Percentiles rank a stretch among this genome's conserved stretches.
These are phyloP conservation scores for Spea bombifrons DNA, from an alignment of 2,113 vertebrate species.

Conservation along the genomic window DNA sequence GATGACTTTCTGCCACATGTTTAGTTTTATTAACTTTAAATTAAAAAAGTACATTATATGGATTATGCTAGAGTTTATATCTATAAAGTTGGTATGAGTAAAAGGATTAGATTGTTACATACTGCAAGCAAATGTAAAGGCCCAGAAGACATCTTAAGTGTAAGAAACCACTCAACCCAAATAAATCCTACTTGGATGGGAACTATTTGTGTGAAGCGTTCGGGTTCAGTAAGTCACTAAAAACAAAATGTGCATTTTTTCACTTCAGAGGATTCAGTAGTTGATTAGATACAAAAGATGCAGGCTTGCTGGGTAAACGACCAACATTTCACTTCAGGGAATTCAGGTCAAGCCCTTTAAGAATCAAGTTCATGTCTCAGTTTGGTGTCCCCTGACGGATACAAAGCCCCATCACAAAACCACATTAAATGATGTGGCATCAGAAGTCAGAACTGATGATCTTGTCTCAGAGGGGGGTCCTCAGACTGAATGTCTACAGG, in stretches of 20 bases:
- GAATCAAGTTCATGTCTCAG: conserved; percentile 63
- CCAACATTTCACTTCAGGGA: conserved; percentile 66
- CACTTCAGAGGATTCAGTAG: conserved; percentile 74
- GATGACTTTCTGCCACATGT: too few relatives aligned
- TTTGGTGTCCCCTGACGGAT: conserved; percentile 58
- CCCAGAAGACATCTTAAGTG: conserved; percentile 69
- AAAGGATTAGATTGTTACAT: neutral
- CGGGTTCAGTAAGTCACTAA: conserved; percentile 66
- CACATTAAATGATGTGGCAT: conserved; percentile 65
- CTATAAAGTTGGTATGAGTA: neutral
- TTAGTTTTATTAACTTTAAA: too few relatives aligned
- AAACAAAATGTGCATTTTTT: conserved; percentile 73
- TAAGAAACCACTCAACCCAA: conserved; percentile 76
- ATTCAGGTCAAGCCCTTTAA: conserved; percentile 63
- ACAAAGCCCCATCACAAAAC: conserved; percentile 66
- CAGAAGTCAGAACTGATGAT: conserved; percentile 45
- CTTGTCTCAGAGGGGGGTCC: conserved; percentile 42
- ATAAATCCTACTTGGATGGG: conserved; percentile 59
- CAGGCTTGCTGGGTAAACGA: conserved; percentile 61
- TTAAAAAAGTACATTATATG: too few relatives aligned
- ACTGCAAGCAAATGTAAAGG: conserved; percentile 34
- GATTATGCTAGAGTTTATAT: neutral
- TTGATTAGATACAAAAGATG: conserved; percentile 69
- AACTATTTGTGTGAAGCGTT: conserved; percentile 61
- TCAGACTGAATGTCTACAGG: conserved; percentile 13